phyloP scores from a whole-genome alignment of 92 coral and sea anemone species.

The Porites divaricata region DNA sequence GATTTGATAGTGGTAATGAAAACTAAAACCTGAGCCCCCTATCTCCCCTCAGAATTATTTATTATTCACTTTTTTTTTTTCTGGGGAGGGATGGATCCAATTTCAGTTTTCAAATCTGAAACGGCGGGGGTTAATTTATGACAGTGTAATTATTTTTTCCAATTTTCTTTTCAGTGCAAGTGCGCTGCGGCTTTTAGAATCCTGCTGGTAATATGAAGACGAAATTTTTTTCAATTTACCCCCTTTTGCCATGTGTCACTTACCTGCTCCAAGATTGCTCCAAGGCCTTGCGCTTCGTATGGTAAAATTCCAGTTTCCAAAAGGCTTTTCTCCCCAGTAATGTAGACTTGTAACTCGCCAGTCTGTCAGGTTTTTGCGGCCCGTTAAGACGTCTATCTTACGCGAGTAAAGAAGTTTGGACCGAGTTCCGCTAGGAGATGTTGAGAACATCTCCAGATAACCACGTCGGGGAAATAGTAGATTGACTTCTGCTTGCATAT shows the following conservation, averaged over 20 bases:
- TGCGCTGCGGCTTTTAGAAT: too few relatives aligned
- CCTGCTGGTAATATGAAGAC: too few relatives aligned
- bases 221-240: too few relatives aligned
- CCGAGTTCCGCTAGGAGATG: conserved; percentile 45
- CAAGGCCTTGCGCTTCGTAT: conserved; percentile 2
- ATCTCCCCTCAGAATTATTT: too few relatives aligned
- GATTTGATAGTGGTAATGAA: too few relatives aligned
- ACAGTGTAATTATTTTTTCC: too few relatives aligned
- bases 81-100: too few relatives aligned
- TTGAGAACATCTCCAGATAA: conserved; percentile 35
- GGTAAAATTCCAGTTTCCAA: conserved; percentile 40
- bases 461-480: conserved; percentile 54
- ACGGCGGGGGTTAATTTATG: too few relatives aligned
- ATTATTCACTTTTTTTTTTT: too few relatives aligned
- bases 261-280: neutral
- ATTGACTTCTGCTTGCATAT: conserved; percentile 52
- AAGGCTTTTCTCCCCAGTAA: conserved; percentile 69
- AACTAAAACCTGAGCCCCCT: too few relatives aligned
- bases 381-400: conserved; percentile 13
- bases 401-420: conserved; percentile 56
- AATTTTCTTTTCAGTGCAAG: too few relatives aligned
- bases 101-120: neutral
- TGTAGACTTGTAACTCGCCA: conserved; percentile 51
- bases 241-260: too few relatives aligned
- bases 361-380: conserved; percentile 18